Evolutionary conservation across 2,888 invertebrate species (phyloP), one percentile per base, ranked within the genome.

Genomic region (Lymantria dispar): DNA sequence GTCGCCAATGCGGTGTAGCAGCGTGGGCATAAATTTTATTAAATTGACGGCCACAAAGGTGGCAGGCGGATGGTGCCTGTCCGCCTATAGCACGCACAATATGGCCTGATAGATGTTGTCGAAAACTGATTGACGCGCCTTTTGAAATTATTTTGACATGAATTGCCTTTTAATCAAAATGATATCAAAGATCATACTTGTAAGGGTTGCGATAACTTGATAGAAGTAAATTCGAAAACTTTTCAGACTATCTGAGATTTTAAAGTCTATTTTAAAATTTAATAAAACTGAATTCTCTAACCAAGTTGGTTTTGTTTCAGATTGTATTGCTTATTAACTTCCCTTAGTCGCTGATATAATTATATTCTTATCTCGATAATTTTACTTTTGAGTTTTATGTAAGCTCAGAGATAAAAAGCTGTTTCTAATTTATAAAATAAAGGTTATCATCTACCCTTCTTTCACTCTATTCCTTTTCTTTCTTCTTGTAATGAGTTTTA

Each of bases 111-210:
- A 76, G 76, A 70, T 76, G 76, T 74, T 81, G 73, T 81, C 76
- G 72, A 83, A 78, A 73, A 62, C 68, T 80, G 80, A 85, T 83
- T 83, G 84, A 83, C 81, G 77, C 50, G 68, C 69, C 80, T 82
- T 85, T 85, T 80, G 81, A 80, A 76, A 78, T 74, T 72, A 76
- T 72, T 78, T 76, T 70, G 68, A 76, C 70, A 70, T 64, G 68
- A 79, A 83, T 81, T 76, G 77, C 72, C 75, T 82, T 87, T 33
- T 83, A 83, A 85, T 86, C 84, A 85, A 81, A 87, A 75, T 76
- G 76, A 78, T 84, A 80, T 82, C 78, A 83, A 83, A 72, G 79
- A 78, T 74, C 54, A 77, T 71, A 78, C 77, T 76, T 72, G 74
- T 64, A 63, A 71, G 67, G 59, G 71, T 64, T 65, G 38, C 64